These are phyloP conservation scores for Cuculus canorus DNA, from an alignment of 2,797 vertebrate genomes.

Conservation along the genomic window DNA sequence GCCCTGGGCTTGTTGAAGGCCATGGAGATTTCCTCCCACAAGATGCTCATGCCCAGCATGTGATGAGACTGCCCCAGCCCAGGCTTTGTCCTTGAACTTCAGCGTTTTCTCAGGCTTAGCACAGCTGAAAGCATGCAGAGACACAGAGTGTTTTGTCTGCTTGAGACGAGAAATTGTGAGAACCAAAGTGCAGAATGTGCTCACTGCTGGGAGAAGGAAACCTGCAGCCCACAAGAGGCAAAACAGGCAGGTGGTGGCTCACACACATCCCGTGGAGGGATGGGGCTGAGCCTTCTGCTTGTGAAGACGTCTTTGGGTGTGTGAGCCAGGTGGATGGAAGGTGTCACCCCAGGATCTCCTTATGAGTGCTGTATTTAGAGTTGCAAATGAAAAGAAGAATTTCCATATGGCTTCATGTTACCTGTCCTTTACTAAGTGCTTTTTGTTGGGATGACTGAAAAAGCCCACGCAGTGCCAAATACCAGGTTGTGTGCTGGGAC, in stretches of 20 bases:
- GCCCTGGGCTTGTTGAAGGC: rapidly evolving
- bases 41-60: background rate
- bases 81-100: background rate
- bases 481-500: background rate
- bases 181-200: background rate
- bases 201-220: background rate
- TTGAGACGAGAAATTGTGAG: background rate
- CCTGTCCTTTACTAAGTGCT: background rate
- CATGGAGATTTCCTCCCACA: background rate
- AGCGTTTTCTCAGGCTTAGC: background rate
- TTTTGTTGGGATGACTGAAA: background rate
- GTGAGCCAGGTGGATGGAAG: background rate
- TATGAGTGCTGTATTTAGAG: background rate
- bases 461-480: background rate
- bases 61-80: background rate
- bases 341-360: background rate
- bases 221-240: rapidly evolving
- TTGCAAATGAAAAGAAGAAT: background rate
- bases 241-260: background rate
- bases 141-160: background rate
- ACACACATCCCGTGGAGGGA: rapidly evolving
- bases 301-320: background rate
- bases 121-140: background rate
- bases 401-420: background rate
- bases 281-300: background rate